phyloP scores from a whole-genome alignment of 2,888 invertebrate genomes.

The Zygogramma bicolorata region DNA sequence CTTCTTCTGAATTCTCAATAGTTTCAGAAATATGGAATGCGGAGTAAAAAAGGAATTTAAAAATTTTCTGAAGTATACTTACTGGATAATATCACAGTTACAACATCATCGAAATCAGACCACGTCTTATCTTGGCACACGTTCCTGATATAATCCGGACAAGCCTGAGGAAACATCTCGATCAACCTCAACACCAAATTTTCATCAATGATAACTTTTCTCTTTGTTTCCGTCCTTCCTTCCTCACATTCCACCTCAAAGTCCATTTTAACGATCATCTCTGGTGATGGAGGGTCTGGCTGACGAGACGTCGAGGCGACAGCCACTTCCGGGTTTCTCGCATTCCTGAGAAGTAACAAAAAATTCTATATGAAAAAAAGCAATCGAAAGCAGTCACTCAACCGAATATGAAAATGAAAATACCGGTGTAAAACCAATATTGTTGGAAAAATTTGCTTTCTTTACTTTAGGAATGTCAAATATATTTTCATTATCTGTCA shows the following conservation, averaged over 20 bases:
- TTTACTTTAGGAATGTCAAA: too few species aligned
- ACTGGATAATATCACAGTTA: conserved; percentile 42
- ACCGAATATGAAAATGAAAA: too few species aligned
- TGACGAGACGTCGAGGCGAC: background rate
- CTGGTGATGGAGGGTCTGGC: background rate
- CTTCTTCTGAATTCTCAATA: too few species aligned
- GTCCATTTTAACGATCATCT: too few species aligned
- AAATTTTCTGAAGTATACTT: conserved; percentile 14
- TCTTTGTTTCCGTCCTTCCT: background rate
- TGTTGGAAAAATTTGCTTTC: too few species aligned
- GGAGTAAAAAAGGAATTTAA: too few species aligned
- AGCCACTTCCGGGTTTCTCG: background rate
- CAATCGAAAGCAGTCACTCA: too few species aligned
- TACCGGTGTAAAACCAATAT: too few species aligned
- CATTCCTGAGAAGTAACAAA: too few species aligned
- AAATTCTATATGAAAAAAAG: too few species aligned
- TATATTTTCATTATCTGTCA: too few species aligned
- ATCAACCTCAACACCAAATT: conserved; percentile 46
- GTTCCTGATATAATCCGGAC: conserved; percentile 51
- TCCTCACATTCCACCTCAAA: background rate
- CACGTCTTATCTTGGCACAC: conserved; percentile 48
- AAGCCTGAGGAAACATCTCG: conserved; percentile 59
- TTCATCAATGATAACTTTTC: conserved; percentile 36
- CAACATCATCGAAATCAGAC: conserved; percentile 46
- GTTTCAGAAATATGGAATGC: too few species aligned